Evolutionary conservation across 2,888 invertebrate genomes (phyloP), one percentile per base, ranked within the genome.

Genomic region (Strigamia maritima): DNA sequence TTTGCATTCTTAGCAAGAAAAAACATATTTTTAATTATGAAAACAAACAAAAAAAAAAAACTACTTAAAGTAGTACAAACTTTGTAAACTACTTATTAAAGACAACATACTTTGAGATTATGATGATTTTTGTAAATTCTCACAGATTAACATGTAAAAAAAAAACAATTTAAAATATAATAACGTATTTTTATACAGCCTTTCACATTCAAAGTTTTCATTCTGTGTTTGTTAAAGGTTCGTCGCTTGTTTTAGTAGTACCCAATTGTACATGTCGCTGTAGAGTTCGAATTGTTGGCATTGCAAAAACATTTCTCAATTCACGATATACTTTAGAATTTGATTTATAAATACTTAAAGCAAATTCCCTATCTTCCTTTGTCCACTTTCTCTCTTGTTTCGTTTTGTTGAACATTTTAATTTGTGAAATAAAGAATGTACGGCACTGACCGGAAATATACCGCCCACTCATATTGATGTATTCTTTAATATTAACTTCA

Each of bases 61-160:
- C 60, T 60, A 60, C 60, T 60, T 60, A 60, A 60, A 19, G 24
- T 19, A 19, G 24, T 60, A 60, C n/a, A 60, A 22, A 60, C 19
- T 60, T 60, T 60, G 60, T 60, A 60, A 60, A 60, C 60, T 60
- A 60, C 60, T 60, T 60, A 60, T 60, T 60, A 60, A 60, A 60
- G 60, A 60, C 60, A 60, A 60, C 2, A 12, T 44, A 44, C 44
- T 60, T 19, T 60, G n/a, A 10, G 22, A 60, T 60, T 60, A 19
- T n/a, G 22, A 35, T 6, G 49, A 49, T 19, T 49, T 49, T 49
- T 49, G 49, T 49, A 49, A 49, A 49, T 49, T 49, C 49, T 49
- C 14, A 49, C 49, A 49, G 0, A 35, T 35, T 35, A 35, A 35
- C 6, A 10, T 35, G n/a, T n/a, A n/a, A n/a, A n/a, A n/a, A n/a